phyloP scores from a whole-genome alignment of 2,888 invertebrate species.

The Ormia ochracea region DNA sequence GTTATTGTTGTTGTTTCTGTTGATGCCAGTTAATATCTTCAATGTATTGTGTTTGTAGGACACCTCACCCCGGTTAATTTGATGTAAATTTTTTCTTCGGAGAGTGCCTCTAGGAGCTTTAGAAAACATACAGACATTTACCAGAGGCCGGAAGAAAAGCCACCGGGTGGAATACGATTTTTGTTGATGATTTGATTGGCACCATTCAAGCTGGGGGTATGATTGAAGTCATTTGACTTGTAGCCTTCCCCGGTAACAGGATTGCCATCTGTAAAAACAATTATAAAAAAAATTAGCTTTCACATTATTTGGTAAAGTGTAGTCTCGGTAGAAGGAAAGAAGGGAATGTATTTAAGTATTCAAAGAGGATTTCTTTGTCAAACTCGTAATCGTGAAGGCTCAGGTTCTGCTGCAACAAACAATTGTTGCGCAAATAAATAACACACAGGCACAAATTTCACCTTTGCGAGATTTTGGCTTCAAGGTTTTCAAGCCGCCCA shows the following conservation, averaged over 20 bases:
- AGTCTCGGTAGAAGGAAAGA: too few species aligned
- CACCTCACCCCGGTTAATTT: conserved; percentile 22
- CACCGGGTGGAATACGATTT: conserved; percentile 77
- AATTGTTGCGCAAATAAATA: too few species aligned
- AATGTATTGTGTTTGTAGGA: conserved; percentile 20
- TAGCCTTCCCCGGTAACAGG: conserved; percentile 80
- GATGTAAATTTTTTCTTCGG: conserved; percentile 12
- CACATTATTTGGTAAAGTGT: too few species aligned
- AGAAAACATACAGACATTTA: conserved; percentile 69
- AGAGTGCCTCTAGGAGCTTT: conserved; percentile 16
- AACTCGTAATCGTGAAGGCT: too few species aligned
- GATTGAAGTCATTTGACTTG: conserved; percentile 73
- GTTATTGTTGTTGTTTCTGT: conserved; percentile 23
- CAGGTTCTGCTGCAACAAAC: too few species aligned
- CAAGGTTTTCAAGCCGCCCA: conserved; percentile 65
- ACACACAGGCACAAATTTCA: too few species aligned
- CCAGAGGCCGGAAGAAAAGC: conserved; percentile 77
- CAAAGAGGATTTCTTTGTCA: too few species aligned
- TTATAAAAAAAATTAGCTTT: not conserved
- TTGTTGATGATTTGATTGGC: conserved; percentile 76
- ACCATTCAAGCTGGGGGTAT: conserved; percentile 72
- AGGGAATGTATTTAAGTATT: too few species aligned
- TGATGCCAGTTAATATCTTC: conserved; percentile 35
- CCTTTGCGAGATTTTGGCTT: conserved; percentile 66
- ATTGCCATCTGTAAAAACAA: conserved; percentile 76